A percentile compares a stretch with the other conserved stretches of the same genome.
phyloP scores from a whole-genome alignment of 2,797 vertebrate species.

The Miichthys miiuy region DNA sequence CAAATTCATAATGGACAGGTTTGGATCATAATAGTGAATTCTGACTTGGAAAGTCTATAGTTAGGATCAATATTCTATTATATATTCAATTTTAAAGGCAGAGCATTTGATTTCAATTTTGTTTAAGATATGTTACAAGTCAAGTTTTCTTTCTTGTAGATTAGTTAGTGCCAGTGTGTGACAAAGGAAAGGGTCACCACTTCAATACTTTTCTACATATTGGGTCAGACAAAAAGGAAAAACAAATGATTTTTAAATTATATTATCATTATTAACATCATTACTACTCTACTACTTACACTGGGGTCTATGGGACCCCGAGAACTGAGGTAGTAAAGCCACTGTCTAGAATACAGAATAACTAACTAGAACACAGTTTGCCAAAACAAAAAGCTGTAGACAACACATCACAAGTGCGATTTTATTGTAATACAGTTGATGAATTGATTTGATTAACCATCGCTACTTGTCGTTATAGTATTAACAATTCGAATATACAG shows the following conservation, averaged over 20 bases:
- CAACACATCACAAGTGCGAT: not conserved
- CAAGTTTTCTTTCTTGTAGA: not conserved
- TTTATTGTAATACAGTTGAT: not conserved
- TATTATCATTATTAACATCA: too few species aligned
- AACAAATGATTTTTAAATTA: too few species aligned
- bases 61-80: not conserved
- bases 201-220: too few species aligned
- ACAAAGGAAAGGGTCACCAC: not conserved
- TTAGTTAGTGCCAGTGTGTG: not conserved
- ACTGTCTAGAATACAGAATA: too few species aligned
- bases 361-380: not conserved
- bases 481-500: not conserved
- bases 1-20: too few species aligned
- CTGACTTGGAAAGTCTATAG: not conserved
- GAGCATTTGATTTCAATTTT: not conserved
- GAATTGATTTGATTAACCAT: not conserved
- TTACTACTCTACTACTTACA: too few species aligned
- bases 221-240: not conserved
- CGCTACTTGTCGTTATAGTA: not conserved
- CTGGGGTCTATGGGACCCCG: too few species aligned
- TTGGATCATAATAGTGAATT: not conserved
- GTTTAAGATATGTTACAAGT: not conserved
- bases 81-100: not conserved
- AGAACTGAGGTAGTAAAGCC: too few species aligned
- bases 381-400: not conserved